Base-by-base conservation (phyloP, 2,888 invertebrate species). In the Monochamus alternatus region DNA sequence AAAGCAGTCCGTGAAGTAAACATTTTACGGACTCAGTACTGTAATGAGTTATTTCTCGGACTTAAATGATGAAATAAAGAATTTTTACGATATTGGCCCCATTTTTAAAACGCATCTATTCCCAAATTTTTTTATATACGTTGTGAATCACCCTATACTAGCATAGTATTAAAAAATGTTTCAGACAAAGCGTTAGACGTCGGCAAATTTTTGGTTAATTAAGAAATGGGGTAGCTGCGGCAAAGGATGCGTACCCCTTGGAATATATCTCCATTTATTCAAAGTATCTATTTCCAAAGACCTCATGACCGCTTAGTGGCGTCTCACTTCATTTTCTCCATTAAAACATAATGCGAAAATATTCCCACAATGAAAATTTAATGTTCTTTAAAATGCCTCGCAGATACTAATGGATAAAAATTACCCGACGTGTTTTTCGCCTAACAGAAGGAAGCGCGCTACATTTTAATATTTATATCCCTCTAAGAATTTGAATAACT, bases 361-460 rank as follows among this genome's bases (percentile, higher is more conserved):
- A 47, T 60, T 59, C 30, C 44, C 47, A n/a, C 60, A 51, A 69
- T 69, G 69, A 69, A 60, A 60, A 69, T 69, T 69, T 69, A 60
- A 60, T 32, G 60, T 51, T 51, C 32, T 47, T 69, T 7, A 22
- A 69, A 69, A 60, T 30, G 22, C 9, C 47, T 51, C 69, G 69
- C 43, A 31, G 22, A 31, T 60, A 51, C 60, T 69, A 69, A 69
- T 69, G 69, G 60, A 69, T 69, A 69, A 69, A 32, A 69, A 69
- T 69, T 69, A 51, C 60, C 43, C 32, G n/a, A 14, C 58, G 31
- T 14, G 51, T 47, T 65, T 47, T 58, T 55, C 32, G 14, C 58
- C 43, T 59, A 68, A 59, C 43, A 55, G n/a, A 22, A 22, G 43
- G 44, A 38, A 38, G 67, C 5, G 14, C 14, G 22, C 38, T 47